phyloP scores from a whole-genome alignment of 2,888 invertebrate species.

The Drosophila mercatorum region DNA sequence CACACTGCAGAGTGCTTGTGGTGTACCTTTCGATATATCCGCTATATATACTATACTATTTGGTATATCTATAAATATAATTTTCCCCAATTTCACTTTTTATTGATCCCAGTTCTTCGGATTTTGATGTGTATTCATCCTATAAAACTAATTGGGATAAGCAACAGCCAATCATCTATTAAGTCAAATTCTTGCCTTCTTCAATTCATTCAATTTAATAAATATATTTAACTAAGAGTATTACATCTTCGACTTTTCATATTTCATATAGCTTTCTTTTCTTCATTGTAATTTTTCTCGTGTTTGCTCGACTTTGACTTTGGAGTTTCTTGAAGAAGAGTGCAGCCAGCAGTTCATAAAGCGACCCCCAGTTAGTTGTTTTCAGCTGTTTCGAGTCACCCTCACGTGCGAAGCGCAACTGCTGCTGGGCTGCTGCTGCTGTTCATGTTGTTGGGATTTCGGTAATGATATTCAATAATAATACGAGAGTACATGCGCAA shows the following conservation, averaged over 20 bases:
- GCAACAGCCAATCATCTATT: no score
- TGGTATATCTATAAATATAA: no score
- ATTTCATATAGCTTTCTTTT: not conserved
- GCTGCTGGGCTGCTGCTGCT: constrained; percentile 1
- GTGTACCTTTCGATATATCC: not conserved
- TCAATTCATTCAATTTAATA: no score
- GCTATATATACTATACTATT: no score
- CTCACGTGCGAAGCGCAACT: constrained; percentile 36
- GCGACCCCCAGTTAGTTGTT: constrained; percentile 53
- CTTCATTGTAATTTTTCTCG: not conserved
- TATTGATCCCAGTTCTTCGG: no score
- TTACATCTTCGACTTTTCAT: not conserved
- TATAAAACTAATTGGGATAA: no score
- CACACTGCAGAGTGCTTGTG: not conserved
- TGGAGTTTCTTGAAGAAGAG: constrained; percentile 26
- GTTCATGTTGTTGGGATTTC: constrained; percentile 16
- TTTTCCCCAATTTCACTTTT: no score
- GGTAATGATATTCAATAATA: constrained; percentile 79
- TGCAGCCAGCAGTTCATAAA: constrained; percentile 49
- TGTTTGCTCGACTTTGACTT: constrained; percentile 54
- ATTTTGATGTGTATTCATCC: no score
- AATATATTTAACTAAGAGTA: not conserved
- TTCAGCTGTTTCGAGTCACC: constrained; percentile 41
- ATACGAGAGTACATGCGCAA: constrained; percentile 54
- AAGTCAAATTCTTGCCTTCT: no score